phyloP scores from a whole-genome alignment of 1,140 invertebrate genomes.

The Dendrolimus punctatus region DNA sequence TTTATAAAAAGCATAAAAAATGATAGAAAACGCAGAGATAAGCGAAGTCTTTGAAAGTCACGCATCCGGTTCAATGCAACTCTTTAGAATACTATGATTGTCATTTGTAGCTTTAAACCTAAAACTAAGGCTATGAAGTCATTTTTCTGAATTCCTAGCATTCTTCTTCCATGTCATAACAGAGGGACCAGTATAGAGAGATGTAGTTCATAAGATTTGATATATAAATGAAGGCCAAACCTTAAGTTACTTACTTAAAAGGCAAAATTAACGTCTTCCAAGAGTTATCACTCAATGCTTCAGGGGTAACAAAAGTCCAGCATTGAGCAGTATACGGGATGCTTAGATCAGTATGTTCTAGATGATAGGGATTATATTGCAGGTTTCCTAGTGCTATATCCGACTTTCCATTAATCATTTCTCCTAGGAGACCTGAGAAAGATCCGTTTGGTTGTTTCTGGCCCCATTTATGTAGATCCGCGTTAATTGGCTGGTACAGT shows the following conservation, averaged over 20 bases:
- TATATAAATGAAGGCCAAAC: too few relatives aligned
- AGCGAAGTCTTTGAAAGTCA: too few relatives aligned
- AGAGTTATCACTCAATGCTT: constrained; percentile 83
- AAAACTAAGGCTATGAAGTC: too few relatives aligned
- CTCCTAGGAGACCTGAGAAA: constrained; percentile 80
- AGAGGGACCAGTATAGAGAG: too few relatives aligned
- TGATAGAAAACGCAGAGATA: too few relatives aligned
- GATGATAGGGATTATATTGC: constrained; percentile 79
- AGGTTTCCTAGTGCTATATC: constrained; percentile 85
- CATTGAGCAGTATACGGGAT: constrained; percentile 86
- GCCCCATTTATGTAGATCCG: constrained; percentile 78
- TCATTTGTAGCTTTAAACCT: too few relatives aligned
- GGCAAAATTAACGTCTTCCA: constrained; percentile 88
- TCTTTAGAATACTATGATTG: too few relatives aligned
- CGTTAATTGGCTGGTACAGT: constrained; percentile 76
- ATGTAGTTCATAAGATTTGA: too few relatives aligned
- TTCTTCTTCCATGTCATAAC: too few relatives aligned
- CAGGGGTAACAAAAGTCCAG: constrained; percentile 86
- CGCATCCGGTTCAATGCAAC: too few relatives aligned
- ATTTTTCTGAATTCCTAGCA: too few relatives aligned
- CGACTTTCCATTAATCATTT: constrained; percentile 77
- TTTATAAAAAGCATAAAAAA: too few relatives aligned
- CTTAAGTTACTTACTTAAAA: constrained; percentile 74
- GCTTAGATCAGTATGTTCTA: constrained; percentile 82
- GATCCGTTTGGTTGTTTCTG: constrained; percentile 72